Evolutionary conservation across 2,888 invertebrate species (phyloP).

Genomic region (Myopa tessellatipennis): DNA sequence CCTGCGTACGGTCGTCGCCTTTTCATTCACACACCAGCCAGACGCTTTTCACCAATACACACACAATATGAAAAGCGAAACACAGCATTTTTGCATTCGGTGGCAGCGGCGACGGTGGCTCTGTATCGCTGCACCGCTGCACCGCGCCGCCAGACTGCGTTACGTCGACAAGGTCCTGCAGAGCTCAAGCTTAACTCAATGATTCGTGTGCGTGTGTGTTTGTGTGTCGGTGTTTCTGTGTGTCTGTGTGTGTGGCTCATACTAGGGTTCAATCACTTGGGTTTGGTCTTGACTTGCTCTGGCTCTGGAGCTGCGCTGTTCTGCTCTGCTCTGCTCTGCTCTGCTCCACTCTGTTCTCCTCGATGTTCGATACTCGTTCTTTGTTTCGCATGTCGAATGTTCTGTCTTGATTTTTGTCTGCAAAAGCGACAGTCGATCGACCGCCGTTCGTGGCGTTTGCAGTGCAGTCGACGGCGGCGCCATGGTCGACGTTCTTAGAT

Average conservation of each 20-base stretch:
- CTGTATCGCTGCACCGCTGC: slow-evolving; percentile 42
- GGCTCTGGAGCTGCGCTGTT: slow-evolving; percentile 14
- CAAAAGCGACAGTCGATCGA: slow-evolving; percentile 38
- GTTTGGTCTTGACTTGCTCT: slow-evolving; percentile 62
- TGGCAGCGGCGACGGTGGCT: slow-evolving; percentile 19
- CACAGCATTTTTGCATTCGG: slow-evolving; percentile 55
- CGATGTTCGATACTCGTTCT: too few relatives aligned
- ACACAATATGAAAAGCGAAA: slow-evolving; percentile 67
- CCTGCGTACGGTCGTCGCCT: slow-evolving; percentile 59
- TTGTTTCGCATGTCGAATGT: too few relatives aligned
- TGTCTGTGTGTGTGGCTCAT: slow-evolving; percentile 33
- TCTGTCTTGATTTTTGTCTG: slow-evolving; percentile 14
- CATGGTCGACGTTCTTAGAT: slow-evolving; percentile 42
- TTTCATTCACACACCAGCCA: slow-evolving; percentile 41
- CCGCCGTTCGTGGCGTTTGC: slow-evolving; percentile 13
- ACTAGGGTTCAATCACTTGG: slow-evolving; percentile 46
- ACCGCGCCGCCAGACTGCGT: slow-evolving; percentile 26
- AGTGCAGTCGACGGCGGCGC: slow-evolving; percentile 23
- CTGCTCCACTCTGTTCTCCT: too few relatives aligned
- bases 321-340: neutral
- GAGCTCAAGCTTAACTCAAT: neutral
- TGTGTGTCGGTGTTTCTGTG: slow-evolving; percentile 29
- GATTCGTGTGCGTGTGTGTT: slow-evolving; percentile 10
- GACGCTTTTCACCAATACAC: slow-evolving; percentile 55
- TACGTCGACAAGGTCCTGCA: slow-evolving; percentile 43